A percentile compares a stretch with the other conserved stretches of the same genome.
These are phyloP conservation scores for Whitmania pigra DNA, from an alignment of 1,140 invertebrate genomes.

Conservation along the genomic window DNA sequence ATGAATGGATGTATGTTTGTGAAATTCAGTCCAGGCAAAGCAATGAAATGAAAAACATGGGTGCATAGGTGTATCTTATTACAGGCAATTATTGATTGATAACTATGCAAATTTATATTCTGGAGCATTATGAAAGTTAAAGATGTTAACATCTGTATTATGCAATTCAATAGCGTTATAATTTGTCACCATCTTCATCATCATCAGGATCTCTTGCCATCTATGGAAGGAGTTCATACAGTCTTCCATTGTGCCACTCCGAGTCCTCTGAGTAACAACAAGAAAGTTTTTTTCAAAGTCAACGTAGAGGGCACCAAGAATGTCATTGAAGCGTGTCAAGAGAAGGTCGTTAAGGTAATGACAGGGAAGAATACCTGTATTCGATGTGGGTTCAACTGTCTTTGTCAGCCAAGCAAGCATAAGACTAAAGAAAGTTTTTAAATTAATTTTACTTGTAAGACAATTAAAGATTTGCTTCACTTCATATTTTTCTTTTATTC, in stretches of 20 bases:
- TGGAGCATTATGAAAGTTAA: no score
- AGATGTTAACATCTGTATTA: background rate
- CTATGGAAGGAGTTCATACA: conserved; percentile 29
- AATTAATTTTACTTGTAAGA: no score
- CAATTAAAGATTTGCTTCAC: no score
- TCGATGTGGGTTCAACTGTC: background rate
- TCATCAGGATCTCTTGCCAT: conserved; percentile 29
- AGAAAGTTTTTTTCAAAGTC: conserved; percentile 32
- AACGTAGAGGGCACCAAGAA: conserved; percentile 34
- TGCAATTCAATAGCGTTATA: background rate
- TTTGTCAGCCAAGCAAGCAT: no score
- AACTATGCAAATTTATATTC: no score
- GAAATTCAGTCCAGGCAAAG: no score
- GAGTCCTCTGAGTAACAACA: conserved; percentile 32
- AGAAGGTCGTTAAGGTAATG: conserved; percentile 31
- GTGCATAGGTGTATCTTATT: no score
- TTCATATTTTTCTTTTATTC: no score
- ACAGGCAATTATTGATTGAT: no score
- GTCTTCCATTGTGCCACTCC: conserved; percentile 36
- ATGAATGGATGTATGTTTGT: no score
- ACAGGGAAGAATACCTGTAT: background rate
- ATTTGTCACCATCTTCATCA: background rate
- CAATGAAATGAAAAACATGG: no score
- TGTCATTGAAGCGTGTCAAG: conserved; percentile 31
- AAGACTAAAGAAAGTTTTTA: no score